Evolutionary conservation across 2,797 vertebrate species (phyloP).

Genomic region (Sciaenops ocellatus): DNA sequence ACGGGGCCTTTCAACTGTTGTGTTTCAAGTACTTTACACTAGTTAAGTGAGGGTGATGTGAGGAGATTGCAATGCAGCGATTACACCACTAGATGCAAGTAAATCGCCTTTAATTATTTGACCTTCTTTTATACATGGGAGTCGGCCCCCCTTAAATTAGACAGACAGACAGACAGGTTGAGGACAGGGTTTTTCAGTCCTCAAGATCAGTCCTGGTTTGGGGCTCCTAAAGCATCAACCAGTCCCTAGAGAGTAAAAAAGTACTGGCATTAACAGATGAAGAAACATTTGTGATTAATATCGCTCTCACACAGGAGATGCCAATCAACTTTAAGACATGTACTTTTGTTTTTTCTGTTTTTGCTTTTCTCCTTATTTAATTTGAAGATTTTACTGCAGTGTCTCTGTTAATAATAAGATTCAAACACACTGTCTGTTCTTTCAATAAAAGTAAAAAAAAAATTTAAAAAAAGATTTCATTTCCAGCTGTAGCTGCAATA

Average conservation of each 20-base stretch:
- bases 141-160: too few relatives aligned
- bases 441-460: constrained; percentile 20
- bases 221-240: not conserved
- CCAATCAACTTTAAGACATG: not conserved
- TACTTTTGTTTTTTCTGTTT: not conserved
- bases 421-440: constrained; percentile 17
- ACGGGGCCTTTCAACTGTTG: too few relatives aligned
- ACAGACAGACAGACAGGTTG: not conserved
- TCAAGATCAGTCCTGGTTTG: not conserved
- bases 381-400: not conserved
- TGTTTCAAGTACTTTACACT: too few relatives aligned
- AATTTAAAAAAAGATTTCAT: not conserved
- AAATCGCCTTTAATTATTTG: too few relatives aligned
- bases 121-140: too few relatives aligned
- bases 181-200: not conserved
- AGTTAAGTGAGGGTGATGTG: too few relatives aligned
- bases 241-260: not conserved
- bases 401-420: not conserved
- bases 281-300: not conserved
- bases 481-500: constrained; percentile 25
- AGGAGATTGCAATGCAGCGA: too few relatives aligned
- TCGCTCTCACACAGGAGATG: not conserved
- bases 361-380: not conserved
- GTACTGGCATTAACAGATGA: not conserved
- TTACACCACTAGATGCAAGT: too few relatives aligned